phyloP scores from a whole-genome alignment of 2,113 vertebrate species.

The Channa maculata region DNA sequence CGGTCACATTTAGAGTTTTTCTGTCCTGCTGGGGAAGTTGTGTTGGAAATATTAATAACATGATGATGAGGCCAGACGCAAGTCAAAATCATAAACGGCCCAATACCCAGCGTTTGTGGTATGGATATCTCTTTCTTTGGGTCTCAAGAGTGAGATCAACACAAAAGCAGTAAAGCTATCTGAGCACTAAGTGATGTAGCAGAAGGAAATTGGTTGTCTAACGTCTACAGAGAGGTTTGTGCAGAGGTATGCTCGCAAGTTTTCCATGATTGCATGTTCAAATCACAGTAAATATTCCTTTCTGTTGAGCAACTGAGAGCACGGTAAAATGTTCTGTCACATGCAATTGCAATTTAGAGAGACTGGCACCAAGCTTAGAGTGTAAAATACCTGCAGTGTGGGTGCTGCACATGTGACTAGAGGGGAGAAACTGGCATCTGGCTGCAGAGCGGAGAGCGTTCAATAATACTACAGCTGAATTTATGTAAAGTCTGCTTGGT shows the following conservation, averaged over 20 bases:
- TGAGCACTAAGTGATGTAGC: constrained; percentile 75
- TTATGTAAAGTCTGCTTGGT: too few relatives aligned
- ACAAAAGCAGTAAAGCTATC: constrained; percentile 56
- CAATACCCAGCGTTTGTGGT: constrained; percentile 64
- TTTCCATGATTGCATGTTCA: constrained; percentile 80
- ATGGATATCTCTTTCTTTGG: constrained; percentile 57
- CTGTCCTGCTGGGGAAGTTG: constrained; percentile 46
- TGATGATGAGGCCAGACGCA: constrained; percentile 41
- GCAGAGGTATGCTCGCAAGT: constrained; percentile 74
- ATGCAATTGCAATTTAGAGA: constrained; percentile 62
- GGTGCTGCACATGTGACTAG: constrained; percentile 12
- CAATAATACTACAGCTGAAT: background rate
- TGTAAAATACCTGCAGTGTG: constrained; percentile 48
- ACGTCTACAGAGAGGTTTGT: constrained; percentile 73
- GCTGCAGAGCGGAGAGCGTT: background rate
- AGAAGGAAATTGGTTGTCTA: constrained; percentile 77
- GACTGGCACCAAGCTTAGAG: constrained; percentile 30
- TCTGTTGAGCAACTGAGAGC: constrained; percentile 45
- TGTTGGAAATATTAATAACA: constrained; percentile 68
- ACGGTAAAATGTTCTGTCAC: constrained; percentile 66
- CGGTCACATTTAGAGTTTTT: constrained; percentile 24
- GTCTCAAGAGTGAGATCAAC: constrained; percentile 70
- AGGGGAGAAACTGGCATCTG: constrained; percentile 9
- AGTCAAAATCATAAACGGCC: constrained; percentile 64
- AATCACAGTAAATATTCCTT: constrained; percentile 74